Conservation (phyloP, 92 coral and sea anemone genomes). For the Paragorgia papillata region DNA sequence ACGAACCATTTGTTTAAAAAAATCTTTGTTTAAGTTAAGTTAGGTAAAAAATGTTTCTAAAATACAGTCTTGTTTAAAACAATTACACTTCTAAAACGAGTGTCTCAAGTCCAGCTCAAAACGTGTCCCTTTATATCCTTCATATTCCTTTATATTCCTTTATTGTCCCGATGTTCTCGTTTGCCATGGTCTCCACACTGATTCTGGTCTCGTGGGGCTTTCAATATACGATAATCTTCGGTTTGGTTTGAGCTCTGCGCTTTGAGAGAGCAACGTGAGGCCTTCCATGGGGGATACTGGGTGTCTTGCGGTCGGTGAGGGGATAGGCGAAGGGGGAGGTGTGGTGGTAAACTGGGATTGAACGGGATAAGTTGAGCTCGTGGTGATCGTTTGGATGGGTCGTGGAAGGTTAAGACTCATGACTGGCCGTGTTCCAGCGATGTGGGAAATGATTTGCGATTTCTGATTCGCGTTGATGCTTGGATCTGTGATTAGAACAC, state of each 20-base stretch:
- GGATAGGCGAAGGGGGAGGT: slow-evolving; percentile 43
- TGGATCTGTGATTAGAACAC: slow-evolving; percentile 37
- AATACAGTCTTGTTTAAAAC: background rate
- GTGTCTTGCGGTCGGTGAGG: slow-evolving; percentile 30
- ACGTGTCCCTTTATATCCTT: background rate
- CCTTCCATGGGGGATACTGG: slow-evolving; percentile 33
- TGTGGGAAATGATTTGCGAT: slow-evolving; percentile 41
- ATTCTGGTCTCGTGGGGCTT: background rate
- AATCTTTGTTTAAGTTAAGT: slow-evolving; percentile 20
- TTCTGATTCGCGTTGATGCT: slow-evolving; percentile 37
- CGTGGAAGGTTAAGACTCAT: slow-evolving; percentile 25
- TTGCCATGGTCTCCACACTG: slow-evolving; percentile 45
- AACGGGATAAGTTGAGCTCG: background rate
- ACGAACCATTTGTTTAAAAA: background rate
- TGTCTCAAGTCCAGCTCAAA: slow-evolving; percentile 37
- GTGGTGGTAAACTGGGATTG: slow-evolving; percentile 33
- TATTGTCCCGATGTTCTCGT: background rate
- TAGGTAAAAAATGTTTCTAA: background rate
- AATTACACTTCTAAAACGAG: background rate
- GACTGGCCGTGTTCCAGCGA: slow-evolving; percentile 21
- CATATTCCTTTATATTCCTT: background rate
- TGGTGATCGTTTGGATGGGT: slow-evolving; percentile 15
- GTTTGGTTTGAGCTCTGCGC: slow-evolving; percentile 29
- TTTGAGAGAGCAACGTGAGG: slow-evolving; percentile 20
- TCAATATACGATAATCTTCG: slow-evolving; percentile 4